Evolutionary conservation across 2,888 invertebrate species (phyloP).

Genomic region (Parapristionchus giblindavisi): DNA sequence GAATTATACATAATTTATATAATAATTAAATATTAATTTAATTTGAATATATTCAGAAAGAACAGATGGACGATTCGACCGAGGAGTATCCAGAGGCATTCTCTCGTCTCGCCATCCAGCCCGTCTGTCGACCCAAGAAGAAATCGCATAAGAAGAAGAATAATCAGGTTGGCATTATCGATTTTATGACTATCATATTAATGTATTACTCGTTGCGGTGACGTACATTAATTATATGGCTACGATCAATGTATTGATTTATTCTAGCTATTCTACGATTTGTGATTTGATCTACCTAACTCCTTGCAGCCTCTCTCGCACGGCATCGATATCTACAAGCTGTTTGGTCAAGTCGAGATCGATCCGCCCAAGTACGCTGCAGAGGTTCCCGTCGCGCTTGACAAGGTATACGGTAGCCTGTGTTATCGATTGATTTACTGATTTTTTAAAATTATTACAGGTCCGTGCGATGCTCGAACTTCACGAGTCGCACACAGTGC

Average conservation of each 20-base stretch:
- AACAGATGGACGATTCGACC: slow-evolving; percentile 36
- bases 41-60: not conserved
- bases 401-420: slow-evolving; percentile 41
- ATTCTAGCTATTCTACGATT: not conserved
- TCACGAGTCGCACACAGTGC: slow-evolving; percentile 55
- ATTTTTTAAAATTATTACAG: no score
- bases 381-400: slow-evolving; percentile 50
- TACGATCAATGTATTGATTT: not conserved
- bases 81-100: slow-evolving; percentile 48
- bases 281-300: no score
- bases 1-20: not conserved
- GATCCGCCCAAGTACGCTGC: slow-evolving; percentile 47
- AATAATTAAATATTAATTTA: not conserved
- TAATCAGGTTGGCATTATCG: slow-evolving; percentile 27
- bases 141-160: slow-evolving; percentile 36
- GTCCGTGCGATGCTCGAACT: slow-evolving; percentile 48
- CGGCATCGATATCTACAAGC: slow-evolving; percentile 53
- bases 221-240: not conserved
- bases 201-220: not conserved
- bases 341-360: slow-evolving; percentile 55
- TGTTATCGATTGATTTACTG: not conserved
- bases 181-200: not conserved
- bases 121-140: slow-evolving; percentile 41
- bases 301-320: slow-evolving; percentile 60
- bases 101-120: slow-evolving; percentile 32